phyloP scores from a whole-genome alignment of 2,113 vertebrate species.

The Sylvietta virens region DNA sequence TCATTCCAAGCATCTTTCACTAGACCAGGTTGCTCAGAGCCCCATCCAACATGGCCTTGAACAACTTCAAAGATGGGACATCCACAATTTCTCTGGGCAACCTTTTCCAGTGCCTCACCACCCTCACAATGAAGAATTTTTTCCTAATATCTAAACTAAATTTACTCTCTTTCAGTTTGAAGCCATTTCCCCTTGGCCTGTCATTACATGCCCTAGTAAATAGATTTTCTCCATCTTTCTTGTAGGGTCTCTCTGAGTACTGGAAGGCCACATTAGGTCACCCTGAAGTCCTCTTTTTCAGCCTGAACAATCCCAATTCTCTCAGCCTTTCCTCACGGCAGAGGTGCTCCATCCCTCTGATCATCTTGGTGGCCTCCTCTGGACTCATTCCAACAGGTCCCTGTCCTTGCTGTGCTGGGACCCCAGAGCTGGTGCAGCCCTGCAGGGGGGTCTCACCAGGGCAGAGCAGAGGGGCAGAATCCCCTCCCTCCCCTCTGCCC shows the following conservation, averaged over 20 bases:
- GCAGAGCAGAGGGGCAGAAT: neutral
- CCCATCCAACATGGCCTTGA: neutral
- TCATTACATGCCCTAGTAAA: neutral
- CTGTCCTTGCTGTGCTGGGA: neutral
- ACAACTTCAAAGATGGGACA: neutral
- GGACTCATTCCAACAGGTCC: rapidly evolving
- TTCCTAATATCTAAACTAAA: neutral
- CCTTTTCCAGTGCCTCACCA: neutral
- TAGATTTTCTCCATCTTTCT: neutral
- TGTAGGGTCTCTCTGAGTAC: neutral
- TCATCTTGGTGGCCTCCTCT: neutral
- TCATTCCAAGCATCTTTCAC: neutral
- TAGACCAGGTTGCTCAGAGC: neutral
- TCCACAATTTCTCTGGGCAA: neutral
- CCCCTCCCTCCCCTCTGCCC: neutral
- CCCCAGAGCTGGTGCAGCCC: neutral
- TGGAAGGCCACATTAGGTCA: neutral
- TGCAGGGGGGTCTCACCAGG: neutral
- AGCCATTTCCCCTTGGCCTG: neutral
- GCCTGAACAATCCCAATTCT: neutral
- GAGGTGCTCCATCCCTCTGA: neutral
- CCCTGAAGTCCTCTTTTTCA: neutral
- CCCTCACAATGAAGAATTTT: neutral
- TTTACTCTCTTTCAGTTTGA: neutral
- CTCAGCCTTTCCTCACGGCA: neutral